phyloP scores from a whole-genome alignment of 2,888 invertebrate genomes.

The Rotaria macrura region DNA sequence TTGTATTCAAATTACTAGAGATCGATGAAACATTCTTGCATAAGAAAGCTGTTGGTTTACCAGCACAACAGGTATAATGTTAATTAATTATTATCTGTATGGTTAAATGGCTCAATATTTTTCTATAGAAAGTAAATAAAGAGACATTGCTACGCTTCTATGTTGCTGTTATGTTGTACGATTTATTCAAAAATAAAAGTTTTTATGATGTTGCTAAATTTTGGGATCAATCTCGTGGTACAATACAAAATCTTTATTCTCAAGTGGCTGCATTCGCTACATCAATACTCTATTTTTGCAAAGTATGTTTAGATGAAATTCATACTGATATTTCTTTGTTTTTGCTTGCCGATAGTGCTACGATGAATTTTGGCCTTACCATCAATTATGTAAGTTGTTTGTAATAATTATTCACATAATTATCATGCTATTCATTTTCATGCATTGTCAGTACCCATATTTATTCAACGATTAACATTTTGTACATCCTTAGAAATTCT shows the following conservation, averaged over 20 bases:
- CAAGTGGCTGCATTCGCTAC: not conserved
- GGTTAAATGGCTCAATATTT: not conserved
- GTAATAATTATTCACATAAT: not conserved
- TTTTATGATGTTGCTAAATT: constrained; percentile 54
- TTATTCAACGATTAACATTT: constrained; percentile 65
- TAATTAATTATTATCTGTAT: not conserved
- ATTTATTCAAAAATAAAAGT: constrained; percentile 12
- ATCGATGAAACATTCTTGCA: not conserved
- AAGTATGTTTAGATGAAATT: constrained; percentile 66
- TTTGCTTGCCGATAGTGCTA: constrained; percentile 62
- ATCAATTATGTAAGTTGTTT: constrained; percentile 2
- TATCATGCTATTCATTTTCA: constrained; percentile 34
- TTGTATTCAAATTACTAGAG: not conserved
- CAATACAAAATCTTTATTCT: constrained; percentile 50
- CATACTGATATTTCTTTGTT: constrained; percentile 58
- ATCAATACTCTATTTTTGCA: constrained; percentile 55
- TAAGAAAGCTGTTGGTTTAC: not conserved
- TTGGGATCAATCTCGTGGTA: constrained; percentile 56
- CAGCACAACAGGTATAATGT: not conserved
- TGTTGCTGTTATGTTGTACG: not conserved
- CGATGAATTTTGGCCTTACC: constrained; percentile 32
- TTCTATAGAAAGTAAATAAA: not conserved
- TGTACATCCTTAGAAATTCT: constrained; percentile 70
- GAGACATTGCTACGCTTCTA: not conserved
- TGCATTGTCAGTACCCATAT: constrained; percentile 62